These are phyloP conservation scores for Nautilus pompilius DNA, from an alignment of 1,140 invertebrate genomes.

Conservation along the genomic window DNA sequence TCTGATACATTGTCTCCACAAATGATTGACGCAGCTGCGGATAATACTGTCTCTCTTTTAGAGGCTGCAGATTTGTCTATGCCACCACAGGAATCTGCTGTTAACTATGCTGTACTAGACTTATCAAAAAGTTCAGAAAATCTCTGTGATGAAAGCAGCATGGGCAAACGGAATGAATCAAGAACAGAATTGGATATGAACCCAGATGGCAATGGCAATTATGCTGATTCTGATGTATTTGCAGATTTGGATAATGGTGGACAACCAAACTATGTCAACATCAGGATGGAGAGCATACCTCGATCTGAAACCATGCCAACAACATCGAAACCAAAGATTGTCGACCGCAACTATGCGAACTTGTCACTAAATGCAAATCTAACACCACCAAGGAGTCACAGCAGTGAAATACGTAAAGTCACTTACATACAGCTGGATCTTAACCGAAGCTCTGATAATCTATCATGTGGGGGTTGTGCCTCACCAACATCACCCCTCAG, in stretches of 20 bases:
- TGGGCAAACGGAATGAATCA: background rate
- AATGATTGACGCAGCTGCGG: background rate
- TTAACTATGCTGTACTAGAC: constrained; percentile 41
- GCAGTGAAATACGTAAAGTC: constrained; percentile 51
- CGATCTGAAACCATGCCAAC: background rate
- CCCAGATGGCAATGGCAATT: constrained; percentile 14
- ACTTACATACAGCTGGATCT: constrained; percentile 78
- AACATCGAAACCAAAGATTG: background rate
- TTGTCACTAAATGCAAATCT: constrained; percentile 10
- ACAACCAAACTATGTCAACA: constrained; percentile 32
- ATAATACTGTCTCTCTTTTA: background rate
- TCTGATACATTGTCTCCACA: background rate
- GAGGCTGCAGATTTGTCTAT: background rate
- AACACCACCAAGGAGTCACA: constrained; percentile 2
- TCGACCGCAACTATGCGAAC: constrained; percentile 33
- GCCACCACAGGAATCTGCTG: constrained; percentile 5
- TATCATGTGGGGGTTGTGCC: constrained; percentile 10
- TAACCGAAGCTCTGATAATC: constrained; percentile 39
- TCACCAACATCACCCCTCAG: constrained; percentile 62
- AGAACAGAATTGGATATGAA: constrained; percentile 2
- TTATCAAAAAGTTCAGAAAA: constrained; percentile 31
- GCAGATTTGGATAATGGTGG: constrained; percentile 7
- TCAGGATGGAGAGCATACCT: constrained; percentile 6
- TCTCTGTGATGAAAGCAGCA: constrained; percentile 17
- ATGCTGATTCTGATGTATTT: constrained; percentile 22